These are phyloP conservation scores for Bagarius yarrelli DNA, from an alignment of 2,113 vertebrate species.

Conservation along the genomic window DNA sequence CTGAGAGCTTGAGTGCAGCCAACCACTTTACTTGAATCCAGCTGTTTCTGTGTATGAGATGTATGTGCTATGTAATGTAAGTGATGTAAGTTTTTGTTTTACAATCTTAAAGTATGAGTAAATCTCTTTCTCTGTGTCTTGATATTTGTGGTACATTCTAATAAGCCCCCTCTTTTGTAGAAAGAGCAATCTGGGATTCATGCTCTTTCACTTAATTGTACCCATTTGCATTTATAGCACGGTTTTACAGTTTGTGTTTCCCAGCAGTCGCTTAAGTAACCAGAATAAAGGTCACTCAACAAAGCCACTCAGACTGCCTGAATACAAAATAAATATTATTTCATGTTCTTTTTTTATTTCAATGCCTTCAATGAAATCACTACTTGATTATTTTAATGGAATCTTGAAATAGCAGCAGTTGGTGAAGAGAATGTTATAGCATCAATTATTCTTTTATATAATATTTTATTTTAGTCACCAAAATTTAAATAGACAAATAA, in stretches of 20 bases:
- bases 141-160: slow-evolving; percentile 19
- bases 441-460: neutral
- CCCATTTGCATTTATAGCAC: slow-evolving; percentile 38
- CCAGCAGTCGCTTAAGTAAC: slow-evolving; percentile 38
- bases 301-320: slow-evolving; percentile 13
- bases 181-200: slow-evolving; percentile 9
- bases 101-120: neutral
- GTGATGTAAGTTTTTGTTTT: slow-evolving; percentile 5
- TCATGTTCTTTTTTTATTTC: slow-evolving; percentile 19
- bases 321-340: slow-evolving; percentile 27
- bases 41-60: slow-evolving; percentile 7
- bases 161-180: slow-evolving; percentile 18
- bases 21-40: slow-evolving; percentile 31
- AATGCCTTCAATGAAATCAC: neutral
- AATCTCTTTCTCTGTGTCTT: slow-evolving; percentile 12
- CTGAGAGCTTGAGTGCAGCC: slow-evolving; percentile 35
- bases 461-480: neutral
- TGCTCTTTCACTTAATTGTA: slow-evolving; percentile 42
- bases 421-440: neutral
- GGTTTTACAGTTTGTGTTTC: slow-evolving; percentile 30
- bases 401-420: slow-evolving; percentile 21
- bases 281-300: slow-evolving; percentile 27
- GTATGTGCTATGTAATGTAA: slow-evolving; percentile 11
- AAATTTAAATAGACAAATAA: neutral
- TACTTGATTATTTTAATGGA: neutral